Evolutionary conservation across 2,113 vertebrate genomes (phyloP).

Genomic region (Pollimyrus isidori): DNA sequence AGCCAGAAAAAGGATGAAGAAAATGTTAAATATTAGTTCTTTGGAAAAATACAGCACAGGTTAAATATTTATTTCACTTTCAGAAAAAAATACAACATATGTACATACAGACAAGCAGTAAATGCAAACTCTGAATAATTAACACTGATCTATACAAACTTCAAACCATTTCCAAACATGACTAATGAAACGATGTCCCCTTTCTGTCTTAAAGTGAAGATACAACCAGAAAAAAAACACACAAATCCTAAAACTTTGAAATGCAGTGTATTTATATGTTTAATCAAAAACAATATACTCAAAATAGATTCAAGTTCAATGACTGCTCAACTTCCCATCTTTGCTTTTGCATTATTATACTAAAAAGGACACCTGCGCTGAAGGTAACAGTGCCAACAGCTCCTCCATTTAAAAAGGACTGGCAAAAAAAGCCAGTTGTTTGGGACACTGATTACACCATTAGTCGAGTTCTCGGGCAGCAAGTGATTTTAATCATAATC

Average conservation of each 20-base stretch:
- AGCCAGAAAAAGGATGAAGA: not conserved
- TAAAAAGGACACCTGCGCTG: not conserved
- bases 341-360: not conserved
- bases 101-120: slow-evolving; percentile 50
- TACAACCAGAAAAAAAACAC: not conserved
- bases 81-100: slow-evolving; percentile 35
- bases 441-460: not conserved
- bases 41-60: not conserved
- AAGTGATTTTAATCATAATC: not conserved
- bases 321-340: not conserved
- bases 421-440: not conserved
- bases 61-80: slow-evolving; percentile 16
- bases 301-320: not conserved
- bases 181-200: not conserved
- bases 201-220: not conserved
- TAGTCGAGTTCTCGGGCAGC: not conserved
- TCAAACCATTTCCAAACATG: not conserved
- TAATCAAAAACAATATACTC: not conserved
- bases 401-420: not conserved
- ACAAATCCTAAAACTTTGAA: not conserved
- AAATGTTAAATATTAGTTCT: not conserved
- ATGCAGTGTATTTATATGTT: not conserved
- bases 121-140: not conserved
- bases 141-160: not conserved
- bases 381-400: not conserved